phyloP scores from a whole-genome alignment of 2,113 vertebrate species.

The Leptocoma aspasia region DNA sequence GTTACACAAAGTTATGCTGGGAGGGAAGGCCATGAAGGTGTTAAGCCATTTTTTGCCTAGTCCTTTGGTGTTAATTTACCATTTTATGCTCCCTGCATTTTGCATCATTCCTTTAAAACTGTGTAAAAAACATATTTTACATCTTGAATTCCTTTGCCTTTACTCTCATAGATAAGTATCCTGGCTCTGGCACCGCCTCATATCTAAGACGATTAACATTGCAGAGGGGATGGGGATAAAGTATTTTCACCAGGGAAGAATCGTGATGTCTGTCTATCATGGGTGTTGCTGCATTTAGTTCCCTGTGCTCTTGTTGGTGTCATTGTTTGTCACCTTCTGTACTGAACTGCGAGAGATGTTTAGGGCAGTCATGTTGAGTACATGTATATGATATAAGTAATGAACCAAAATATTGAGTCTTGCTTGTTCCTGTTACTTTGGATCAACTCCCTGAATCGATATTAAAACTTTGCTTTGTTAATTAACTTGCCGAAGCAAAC shows the following conservation, averaged over 20 bases:
- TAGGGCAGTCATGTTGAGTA: background rate
- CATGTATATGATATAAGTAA: background rate
- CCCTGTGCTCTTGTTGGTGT: background rate
- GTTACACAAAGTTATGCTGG: background rate
- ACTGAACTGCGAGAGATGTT: background rate
- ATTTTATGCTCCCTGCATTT: background rate
- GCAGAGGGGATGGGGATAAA: background rate
- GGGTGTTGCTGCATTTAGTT: background rate
- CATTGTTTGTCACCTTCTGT: background rate
- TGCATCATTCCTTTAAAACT: background rate
- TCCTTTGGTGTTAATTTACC: background rate
- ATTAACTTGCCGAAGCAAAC: background rate
- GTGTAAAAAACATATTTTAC: background rate
- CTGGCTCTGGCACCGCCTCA: background rate
- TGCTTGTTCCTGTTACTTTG: background rate
- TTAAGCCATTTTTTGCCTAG: background rate
- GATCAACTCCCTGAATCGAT: background rate
- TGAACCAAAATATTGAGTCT: background rate
- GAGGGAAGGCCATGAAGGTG: background rate
- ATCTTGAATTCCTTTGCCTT: background rate
- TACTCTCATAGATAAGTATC: background rate
- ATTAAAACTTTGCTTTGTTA: background rate
- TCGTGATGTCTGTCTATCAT: background rate
- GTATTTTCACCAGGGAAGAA: background rate
- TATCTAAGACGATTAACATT: background rate